Percentiles rank a stretch among this genome's conserved stretches.
These are phyloP conservation scores for Aporophyla lueneburgensis DNA, from an alignment of 2,888 invertebrate species.

Conservation along the genomic window DNA sequence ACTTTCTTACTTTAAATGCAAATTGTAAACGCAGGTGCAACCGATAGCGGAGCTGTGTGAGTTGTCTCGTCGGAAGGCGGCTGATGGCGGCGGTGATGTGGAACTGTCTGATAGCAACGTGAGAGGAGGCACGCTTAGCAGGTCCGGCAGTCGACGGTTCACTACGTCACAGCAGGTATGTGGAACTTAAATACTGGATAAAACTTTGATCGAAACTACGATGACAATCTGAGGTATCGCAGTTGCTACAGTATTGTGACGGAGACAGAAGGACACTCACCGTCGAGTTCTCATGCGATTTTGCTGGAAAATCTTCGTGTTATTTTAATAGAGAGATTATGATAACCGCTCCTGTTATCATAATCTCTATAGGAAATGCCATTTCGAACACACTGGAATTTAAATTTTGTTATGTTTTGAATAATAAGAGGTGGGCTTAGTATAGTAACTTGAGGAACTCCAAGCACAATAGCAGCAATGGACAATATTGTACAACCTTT, in stretches of 20 bases:
- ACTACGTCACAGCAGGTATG: slow-evolving; percentile 92
- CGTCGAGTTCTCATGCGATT: not conserved
- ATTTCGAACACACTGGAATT: not conserved
- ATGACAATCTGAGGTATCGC: not conserved
- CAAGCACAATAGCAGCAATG: too few species aligned
- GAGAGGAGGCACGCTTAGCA: slow-evolving; percentile 94
- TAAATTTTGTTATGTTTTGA: not conserved
- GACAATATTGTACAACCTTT: too few species aligned
- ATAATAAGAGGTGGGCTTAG: not conserved
- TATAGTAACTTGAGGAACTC: slow-evolving; percentile 8
- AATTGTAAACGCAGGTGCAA: slow-evolving; percentile 93
- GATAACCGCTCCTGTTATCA: too few species aligned
- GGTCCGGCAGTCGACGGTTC: slow-evolving; percentile 95
- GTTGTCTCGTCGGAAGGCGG: slow-evolving; percentile 94
- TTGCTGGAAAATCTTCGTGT: not conserved
- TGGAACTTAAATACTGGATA: slow-evolving; percentile 30
- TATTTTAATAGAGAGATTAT: not conserved
- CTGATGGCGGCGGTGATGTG: slow-evolving; percentile 92
- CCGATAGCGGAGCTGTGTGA: slow-evolving; percentile 98
- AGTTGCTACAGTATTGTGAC: not conserved
- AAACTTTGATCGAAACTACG: not conserved
- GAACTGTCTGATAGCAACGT: slow-evolving; percentile 92
- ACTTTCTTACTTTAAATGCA: slow-evolving; percentile 18
- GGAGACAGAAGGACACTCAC: not conserved
- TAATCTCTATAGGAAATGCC: not conserved